Base-by-base conservation (phyloP, 2,113 vertebrate genomes). In the Panurus biarmicus region DNA sequence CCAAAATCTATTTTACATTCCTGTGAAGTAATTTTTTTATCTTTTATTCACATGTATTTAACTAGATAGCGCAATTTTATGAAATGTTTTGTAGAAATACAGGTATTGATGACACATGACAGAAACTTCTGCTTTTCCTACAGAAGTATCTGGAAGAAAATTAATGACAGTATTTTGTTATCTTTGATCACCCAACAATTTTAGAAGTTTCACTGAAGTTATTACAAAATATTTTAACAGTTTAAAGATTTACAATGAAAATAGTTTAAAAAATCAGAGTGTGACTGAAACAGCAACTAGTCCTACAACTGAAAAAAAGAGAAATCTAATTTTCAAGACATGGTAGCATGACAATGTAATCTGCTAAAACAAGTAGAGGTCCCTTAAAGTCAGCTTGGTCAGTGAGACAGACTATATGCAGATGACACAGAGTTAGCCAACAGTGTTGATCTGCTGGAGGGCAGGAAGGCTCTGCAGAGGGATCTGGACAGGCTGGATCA, bases 391-490 rank as follows among this genome's bases (percentile, higher is more conserved):
- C 44, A 93, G 9, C 10, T 35, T 51, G 7, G 10, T 38, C 31
- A 84, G 25, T n/a, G 13, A 74, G 26, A 47, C 5, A 61, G 21
- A 69, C 12, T 35, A 35, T 28, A 33, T 1, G 3, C 25, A 40
- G 22, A 35, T 19, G 47, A 61, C 24, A 54, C 29, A 2, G 3
- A 47, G 11, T 0, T 31, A 9, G 5, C 24, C 2, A 4, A 6
- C 2, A 60, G 8, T 7, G 24, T 3, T 31, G 5, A 14, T 22
- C 13, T 40, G n/a, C 45, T 60, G n/a, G 5, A 38, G 20, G 4
- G 13, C 24, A 81, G 20, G 28, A n/a, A n/a, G 45, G 7, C 36
- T 25, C 45, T 60, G 45, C 33, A 67, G 28, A 60, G 5, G 7
- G 45, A 44, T 51, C 31, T 28, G 33, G 7, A 4, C 36, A 73